Percentiles rank a stretch among this genome's conserved stretches.
Conservation (phyloP, 2,888 invertebrate genomes). For the Hermodice carunculata region DNA sequence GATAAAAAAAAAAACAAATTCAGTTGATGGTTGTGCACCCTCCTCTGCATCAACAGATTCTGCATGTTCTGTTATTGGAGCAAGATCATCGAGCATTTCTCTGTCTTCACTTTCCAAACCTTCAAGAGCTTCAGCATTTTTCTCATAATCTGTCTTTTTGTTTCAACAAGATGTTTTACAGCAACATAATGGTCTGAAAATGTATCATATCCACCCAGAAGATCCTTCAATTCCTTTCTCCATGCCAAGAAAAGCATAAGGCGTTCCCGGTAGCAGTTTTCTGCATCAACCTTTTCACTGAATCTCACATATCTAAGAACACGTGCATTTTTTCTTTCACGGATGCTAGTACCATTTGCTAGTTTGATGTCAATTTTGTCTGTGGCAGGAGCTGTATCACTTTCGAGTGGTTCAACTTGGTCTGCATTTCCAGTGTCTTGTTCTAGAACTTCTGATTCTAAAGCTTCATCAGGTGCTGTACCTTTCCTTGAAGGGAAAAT, state of each 20-base stretch:
- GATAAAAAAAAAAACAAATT: background rate
- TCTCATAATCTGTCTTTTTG: background rate
- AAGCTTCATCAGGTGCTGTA: background rate
- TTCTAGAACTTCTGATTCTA: no score
- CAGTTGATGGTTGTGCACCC: background rate
- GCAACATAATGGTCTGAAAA: background rate
- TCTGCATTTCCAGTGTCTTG: no score
- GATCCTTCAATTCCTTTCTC: constrained; percentile 43
- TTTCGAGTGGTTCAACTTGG: no score
- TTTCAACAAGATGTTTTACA: background rate
- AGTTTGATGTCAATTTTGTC: background rate
- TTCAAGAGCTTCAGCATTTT: background rate
- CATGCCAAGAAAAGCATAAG: constrained; percentile 51
- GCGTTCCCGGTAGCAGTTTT: constrained; percentile 44
- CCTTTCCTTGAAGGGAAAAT: background rate
- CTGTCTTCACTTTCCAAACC: background rate
- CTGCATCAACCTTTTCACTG: constrained; percentile 7
- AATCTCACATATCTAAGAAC: background rate
- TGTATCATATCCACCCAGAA: constrained; percentile 18
- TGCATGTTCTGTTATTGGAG: background rate
- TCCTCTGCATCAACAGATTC: background rate
- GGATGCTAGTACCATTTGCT: background rate
- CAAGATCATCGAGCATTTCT: background rate
- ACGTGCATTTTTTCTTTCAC: background rate
- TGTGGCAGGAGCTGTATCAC: background rate